A percentile compares a stretch with the other conserved stretches of the same genome.
These are phyloP conservation scores for Volucella inanis DNA, from an alignment of 2,888 invertebrate species.

Conservation along the genomic window DNA sequence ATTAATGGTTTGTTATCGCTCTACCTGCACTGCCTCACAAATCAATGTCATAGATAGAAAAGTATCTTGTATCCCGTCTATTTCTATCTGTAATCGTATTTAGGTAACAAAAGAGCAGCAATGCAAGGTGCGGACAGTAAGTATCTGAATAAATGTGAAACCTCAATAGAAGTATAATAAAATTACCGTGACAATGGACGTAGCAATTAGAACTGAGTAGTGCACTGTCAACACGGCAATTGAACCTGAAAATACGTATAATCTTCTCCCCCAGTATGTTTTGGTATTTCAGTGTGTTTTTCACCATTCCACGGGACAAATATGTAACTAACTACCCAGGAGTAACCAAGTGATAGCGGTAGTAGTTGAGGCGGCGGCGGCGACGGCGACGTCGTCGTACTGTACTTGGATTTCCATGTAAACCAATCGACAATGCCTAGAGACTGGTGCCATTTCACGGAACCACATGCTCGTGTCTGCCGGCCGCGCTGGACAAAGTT, in stretches of 20 bases:
- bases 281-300: not conserved
- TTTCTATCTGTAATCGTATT: conserved; percentile 8
- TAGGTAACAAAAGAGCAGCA: conserved; percentile 1
- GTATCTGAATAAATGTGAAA: conserved; percentile 51
- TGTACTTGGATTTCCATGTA: conserved; percentile 46
- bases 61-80: conserved; percentile 5
- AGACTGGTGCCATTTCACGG: conserved; percentile 14
- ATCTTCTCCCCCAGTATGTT: conserved; percentile 33
- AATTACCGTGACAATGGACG: conserved; percentile 64
- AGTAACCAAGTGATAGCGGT: not conserved
- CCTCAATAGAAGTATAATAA: conserved; percentile 57
- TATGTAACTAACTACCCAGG: not conserved
- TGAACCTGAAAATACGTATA: conserved; percentile 62
- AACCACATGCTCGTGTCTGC: conserved; percentile 26
- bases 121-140: conserved; percentile 35
- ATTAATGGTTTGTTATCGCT: conserved; percentile 10
- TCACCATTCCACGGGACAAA: conserved; percentile 16
- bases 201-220: conserved; percentile 66
- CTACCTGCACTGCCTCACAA: conserved; percentile 44
- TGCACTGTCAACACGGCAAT: conserved; percentile 67
- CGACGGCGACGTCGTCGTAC: not conserved
- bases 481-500: conserved; percentile 40
- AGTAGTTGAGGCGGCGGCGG: too few species aligned
- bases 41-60: conserved; percentile 51
- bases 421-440: conserved; percentile 36